Base-by-base conservation (phyloP, 2,888 invertebrate genomes). In the Meteorus cinctellus region DNA sequence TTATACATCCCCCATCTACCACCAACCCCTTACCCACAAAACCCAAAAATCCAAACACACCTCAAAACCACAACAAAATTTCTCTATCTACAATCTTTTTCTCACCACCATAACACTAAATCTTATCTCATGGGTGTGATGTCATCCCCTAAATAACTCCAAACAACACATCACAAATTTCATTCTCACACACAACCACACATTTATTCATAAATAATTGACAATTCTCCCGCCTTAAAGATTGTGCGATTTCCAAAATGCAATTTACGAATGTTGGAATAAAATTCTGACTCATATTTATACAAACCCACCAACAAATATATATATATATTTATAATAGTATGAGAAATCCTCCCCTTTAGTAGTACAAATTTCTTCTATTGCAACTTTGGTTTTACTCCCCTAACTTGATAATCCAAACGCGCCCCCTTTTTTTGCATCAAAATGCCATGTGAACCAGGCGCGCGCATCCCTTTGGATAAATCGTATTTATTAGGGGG, bases 401-500 rank as follows among this genome's bases (percentile, higher is more conserved):
- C 2, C 10, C n/a, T 51, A 51, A 51, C 55, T 55, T 55, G 24
- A 55, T 55, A 55, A 55, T 55, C 55, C 55, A 55, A 19, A 55
- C 55, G 4, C 16, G 19, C 8, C 55, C 19, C 19, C 6, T 8
- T 55, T 19, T 55, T 55, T 55, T 55, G 55, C 55, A 55, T 55
- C 55, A 55, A 19, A 55, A 55, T 19, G 19, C 19, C 55, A 55
- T 55, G 55, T 55, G 55, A 55, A 55, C 55, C 55, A 19, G 55
- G n/a, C 48, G 48, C 48, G 55, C 55, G 19, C 19, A 55, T 55
- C 55, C 55, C 55, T 55, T 55, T 55, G 55, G 55, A 55, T 55
- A 55, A 55, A 55, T 55, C 55, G 55, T 19, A 55, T 55, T 55
- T 55, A 55, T 55, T 19, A 19, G 19, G 55, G 55, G 55, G 55